These are phyloP conservation scores for Ciconia boyciana DNA, from an alignment of 2,113 vertebrate genomes.

Conservation along the genomic window DNA sequence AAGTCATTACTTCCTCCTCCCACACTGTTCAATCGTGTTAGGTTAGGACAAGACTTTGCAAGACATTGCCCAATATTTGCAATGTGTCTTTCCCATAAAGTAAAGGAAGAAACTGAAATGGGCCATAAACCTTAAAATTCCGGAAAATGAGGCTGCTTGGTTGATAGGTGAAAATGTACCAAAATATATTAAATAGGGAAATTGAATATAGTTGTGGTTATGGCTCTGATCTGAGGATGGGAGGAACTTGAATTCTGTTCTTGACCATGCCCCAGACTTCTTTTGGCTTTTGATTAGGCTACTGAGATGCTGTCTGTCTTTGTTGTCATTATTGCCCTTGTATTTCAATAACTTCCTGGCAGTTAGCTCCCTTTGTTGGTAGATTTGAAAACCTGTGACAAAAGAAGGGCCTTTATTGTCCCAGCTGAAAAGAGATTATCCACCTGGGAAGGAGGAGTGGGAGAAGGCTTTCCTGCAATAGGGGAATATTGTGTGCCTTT, in stretches of 20 bases:
- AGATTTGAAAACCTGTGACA: background rate
- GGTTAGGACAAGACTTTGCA: constrained; percentile 51
- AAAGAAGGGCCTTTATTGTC: background rate
- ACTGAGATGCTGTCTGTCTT: background rate
- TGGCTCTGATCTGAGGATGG: background rate
- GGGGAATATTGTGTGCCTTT: background rate
- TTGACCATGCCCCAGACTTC: background rate
- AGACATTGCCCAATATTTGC: constrained; percentile 23
- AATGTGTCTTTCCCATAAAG: constrained; percentile 47
- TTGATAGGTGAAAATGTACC: background rate
- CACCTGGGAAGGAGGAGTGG: background rate
- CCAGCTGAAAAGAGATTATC: background rate
- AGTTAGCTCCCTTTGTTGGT: background rate
- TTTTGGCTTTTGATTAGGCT: background rate
- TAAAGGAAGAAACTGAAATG: constrained; percentile 12
- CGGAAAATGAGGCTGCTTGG: background rate
- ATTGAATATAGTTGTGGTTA: background rate
- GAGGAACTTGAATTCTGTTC: background rate
- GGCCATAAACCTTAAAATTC: constrained; percentile 18
- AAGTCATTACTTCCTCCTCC: constrained; percentile 67
- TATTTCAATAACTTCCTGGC: background rate
- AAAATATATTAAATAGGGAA: background rate
- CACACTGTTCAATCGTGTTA: constrained; percentile 48
- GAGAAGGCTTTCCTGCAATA: background rate
- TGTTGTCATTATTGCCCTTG: background rate